A percentile compares a stretch with the other conserved stretches of the same genome.
Conservation (phyloP, 2,113 vertebrate genomes). For the Nothocercus julius region DNA sequence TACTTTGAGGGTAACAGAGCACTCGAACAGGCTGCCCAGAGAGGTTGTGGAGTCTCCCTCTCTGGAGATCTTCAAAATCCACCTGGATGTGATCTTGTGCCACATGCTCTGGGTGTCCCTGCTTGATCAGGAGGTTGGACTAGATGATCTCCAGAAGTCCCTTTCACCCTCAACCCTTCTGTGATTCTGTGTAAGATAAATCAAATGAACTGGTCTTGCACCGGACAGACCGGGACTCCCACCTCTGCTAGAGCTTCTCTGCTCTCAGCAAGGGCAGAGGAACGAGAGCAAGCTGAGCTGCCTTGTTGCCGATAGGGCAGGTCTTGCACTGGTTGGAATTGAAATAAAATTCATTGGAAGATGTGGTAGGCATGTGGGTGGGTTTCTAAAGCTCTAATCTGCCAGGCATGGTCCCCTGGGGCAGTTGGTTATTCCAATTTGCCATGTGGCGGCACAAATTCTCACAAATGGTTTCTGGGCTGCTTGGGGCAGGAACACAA, state of each 20-base stretch:
- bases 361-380: not conserved
- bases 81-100: too few species aligned
- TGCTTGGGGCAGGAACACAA: not conserved
- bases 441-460: fast-evolving
- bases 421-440: not conserved
- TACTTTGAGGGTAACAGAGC: too few species aligned
- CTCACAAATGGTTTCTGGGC: not conserved
- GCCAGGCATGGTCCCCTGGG: not conserved
- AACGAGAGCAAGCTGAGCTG: not conserved
- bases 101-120: too few species aligned
- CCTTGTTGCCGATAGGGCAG: not conserved
- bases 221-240: not conserved
- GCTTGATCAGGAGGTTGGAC: too few species aligned
- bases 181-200: not conserved
- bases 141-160: too few species aligned
- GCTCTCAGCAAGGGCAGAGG: not conserved
- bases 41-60: too few species aligned
- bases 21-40: too few species aligned
- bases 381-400: not conserved
- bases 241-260: not conserved
- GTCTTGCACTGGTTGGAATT: not conserved
- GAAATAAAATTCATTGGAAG: not conserved
- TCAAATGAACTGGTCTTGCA: not conserved
- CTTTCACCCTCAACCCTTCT: too few species aligned
- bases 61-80: too few species aligned